Evolutionary conservation across 1,140 invertebrate species (phyloP).

Genomic region (Euwallacea similis): DNA sequence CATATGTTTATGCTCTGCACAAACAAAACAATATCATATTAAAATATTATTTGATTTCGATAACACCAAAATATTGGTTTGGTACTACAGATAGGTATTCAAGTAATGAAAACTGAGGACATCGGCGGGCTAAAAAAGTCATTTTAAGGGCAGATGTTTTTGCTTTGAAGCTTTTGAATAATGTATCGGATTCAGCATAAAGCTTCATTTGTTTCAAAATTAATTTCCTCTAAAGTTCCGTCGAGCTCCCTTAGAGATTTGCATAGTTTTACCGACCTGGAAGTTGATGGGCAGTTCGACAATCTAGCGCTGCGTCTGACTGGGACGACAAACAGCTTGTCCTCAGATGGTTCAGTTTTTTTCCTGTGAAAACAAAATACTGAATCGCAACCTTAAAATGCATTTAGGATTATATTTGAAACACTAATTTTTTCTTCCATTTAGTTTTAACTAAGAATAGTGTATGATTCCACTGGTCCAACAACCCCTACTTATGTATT

Average conservation of each 20-base stretch:
- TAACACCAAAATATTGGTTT: too few relatives aligned
- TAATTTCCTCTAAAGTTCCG: constrained; percentile 18
- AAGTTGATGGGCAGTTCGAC: constrained; percentile 39
- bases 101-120: too few relatives aligned
- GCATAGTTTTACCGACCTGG: constrained; percentile 40
- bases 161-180: too few relatives aligned
- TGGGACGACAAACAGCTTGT: constrained; percentile 48
- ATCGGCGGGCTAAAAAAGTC: too few relatives aligned
- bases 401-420: background rate
- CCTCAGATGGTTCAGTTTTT: constrained; percentile 6
- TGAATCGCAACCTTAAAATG: background rate
- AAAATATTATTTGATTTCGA: too few relatives aligned
- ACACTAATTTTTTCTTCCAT: background rate
- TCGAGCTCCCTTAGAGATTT: constrained; percentile 42
- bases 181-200: constrained; percentile 11
- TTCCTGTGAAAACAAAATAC: constrained; percentile 31
- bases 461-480: too few relatives aligned
- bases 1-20: too few relatives aligned
- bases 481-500: too few relatives aligned
- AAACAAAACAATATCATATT: too few relatives aligned
- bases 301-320: constrained; percentile 50
- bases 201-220: constrained; percentile 43
- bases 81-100: too few relatives aligned
- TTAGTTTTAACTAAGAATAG: too few relatives aligned
- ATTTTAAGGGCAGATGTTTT: too few relatives aligned